These are phyloP conservation scores for Drosophila leonis DNA, from an alignment of 2,888 invertebrate genomes.

Conservation along the genomic window DNA sequence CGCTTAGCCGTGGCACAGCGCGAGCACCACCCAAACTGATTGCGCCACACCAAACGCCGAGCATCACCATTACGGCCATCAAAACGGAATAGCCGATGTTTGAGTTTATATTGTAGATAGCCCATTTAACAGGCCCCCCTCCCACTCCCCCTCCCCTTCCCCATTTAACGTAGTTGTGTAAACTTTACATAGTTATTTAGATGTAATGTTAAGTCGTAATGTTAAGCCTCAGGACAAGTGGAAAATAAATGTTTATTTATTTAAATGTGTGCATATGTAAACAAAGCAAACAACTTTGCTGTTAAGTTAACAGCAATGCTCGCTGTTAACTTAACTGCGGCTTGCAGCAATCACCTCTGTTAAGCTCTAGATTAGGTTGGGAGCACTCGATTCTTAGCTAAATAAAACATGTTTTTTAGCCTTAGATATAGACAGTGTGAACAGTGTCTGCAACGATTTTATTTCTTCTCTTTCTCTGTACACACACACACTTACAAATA, in stretches of 20 bases:
- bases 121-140: too few relatives aligned
- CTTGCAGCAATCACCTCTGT: neutral
- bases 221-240: constrained; percentile 43
- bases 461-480: constrained; percentile 32
- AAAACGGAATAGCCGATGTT: constrained; percentile 69
- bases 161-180: constrained; percentile 18
- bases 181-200: constrained; percentile 13
- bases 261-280: constrained; percentile 30
- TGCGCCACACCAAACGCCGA: constrained; percentile 84
- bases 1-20: constrained; percentile 63
- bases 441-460: constrained; percentile 13
- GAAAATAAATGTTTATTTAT: constrained; percentile 69
- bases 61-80: constrained; percentile 84
- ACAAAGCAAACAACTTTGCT: neutral
- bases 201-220: constrained; percentile 28
- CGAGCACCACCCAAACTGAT: constrained; percentile 84
- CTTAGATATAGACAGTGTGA: constrained; percentile 10
- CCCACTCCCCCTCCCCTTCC: neutral
- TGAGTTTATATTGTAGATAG: constrained; percentile 56
- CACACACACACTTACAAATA: neutral
- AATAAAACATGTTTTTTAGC: constrained; percentile 14
- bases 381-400: neutral
- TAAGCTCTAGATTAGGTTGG: neutral
- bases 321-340: constrained; percentile 10
- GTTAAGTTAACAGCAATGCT: constrained; percentile 6